phyloP scores from a whole-genome alignment of 2,797 vertebrate species.

The Enteromius treurensis region DNA sequence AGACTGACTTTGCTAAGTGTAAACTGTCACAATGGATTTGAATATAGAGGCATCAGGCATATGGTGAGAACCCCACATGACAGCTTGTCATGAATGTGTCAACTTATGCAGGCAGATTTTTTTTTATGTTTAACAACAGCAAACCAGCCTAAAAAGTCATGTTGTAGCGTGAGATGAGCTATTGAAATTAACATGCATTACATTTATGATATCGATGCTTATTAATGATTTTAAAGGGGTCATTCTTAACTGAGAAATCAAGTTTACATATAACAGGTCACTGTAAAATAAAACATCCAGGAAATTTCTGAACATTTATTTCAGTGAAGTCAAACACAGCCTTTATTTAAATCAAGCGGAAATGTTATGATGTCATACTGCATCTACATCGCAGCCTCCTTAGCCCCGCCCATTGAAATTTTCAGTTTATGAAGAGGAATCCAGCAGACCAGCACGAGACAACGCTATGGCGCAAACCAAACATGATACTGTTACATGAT shows the following conservation, averaged over 20 bases:
- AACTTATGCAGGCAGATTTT: not conserved
- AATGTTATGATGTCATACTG: not conserved
- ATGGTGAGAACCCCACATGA: conserved; percentile 13
- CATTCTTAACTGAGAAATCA: no score
- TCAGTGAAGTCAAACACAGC: not conserved
- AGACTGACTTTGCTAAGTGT: not conserved
- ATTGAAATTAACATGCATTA: not conserved
- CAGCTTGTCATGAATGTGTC: not conserved
- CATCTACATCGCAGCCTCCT: not conserved
- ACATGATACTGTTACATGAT: no score
- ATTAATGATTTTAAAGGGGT: not conserved
- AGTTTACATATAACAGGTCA: not conserved
- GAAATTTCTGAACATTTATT: not conserved
- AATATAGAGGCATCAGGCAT: conserved; percentile 6
- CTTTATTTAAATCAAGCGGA: not conserved
- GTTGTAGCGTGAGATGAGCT: not conserved
- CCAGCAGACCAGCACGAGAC: no score
- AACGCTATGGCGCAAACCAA: no score
- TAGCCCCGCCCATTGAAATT: not conserved
- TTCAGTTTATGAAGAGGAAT: no score
- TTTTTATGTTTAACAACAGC: not conserved
- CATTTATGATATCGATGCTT: not conserved
- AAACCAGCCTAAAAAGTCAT: not conserved
- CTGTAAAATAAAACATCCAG: not conserved
- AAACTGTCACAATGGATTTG: conserved; percentile 1